Evolutionary conservation across 2,888 invertebrate species (phyloP).

Genomic region (Halocaridina rubra): DNA sequence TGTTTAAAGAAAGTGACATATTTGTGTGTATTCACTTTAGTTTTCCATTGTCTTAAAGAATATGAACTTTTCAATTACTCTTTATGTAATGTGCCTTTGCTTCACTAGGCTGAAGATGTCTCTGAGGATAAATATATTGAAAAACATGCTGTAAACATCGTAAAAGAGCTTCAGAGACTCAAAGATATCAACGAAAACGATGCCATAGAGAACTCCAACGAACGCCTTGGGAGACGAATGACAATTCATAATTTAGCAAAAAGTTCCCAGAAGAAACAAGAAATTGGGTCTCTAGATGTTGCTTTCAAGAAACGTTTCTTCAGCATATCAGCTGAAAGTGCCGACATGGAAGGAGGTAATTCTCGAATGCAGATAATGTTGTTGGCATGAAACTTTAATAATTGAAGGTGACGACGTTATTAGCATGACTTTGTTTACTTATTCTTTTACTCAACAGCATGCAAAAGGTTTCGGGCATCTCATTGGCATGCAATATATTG

Average conservation of each 20-base stretch:
- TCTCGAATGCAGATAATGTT: no score
- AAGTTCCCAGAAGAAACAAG: conserved; percentile 86
- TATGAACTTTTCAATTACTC: no score
- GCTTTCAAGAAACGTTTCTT: conserved; percentile 92
- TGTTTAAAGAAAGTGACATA: no score
- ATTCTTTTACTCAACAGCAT: no score
- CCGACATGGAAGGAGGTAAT: conserved; percentile 51
- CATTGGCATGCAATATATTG: no score
- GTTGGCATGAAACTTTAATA: no score
- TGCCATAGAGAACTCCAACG: conserved; percentile 89
- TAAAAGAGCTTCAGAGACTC: conserved; percentile 86
- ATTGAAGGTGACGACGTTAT: no score
- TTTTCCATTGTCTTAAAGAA: no score
- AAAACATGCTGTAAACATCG: conserved; percentile 94
- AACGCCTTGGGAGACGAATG: conserved; percentile 78
- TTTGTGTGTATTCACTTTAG: no score
- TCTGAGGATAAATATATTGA: conserved; percentile 89
- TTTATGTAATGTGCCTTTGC: conserved; percentile 10
- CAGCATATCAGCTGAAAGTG: conserved; percentile 65
- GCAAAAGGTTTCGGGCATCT: no score
- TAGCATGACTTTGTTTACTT: not conserved
- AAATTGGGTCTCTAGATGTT: conserved; percentile 93
- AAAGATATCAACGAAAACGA: conserved; percentile 79
- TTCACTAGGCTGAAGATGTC: conserved; percentile 82
- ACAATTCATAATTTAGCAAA: conserved; percentile 94